Percentiles rank a stretch among this genome's conserved stretches.
These are phyloP conservation scores for Geotrypetes seraphini DNA, from an alignment of 2,797 vertebrate genomes.

Conservation along the genomic window DNA sequence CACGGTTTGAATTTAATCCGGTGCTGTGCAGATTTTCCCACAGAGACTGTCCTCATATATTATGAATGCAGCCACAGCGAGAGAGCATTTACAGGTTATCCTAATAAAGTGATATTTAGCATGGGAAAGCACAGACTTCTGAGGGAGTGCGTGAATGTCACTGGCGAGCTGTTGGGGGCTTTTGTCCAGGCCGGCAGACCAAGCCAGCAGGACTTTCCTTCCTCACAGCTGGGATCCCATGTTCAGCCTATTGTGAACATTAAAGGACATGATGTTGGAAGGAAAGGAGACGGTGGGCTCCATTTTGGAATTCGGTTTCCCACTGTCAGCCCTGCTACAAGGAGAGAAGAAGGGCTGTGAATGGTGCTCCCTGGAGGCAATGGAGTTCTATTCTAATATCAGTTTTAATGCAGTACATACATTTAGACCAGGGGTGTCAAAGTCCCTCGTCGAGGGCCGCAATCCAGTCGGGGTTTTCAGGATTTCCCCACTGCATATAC, in stretches of 20 bases:
- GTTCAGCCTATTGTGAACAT: neutral
- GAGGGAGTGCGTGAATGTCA: conserved; percentile 36
- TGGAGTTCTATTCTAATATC: no score
- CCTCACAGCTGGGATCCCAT: conserved; percentile 1
- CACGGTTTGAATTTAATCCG: no score
- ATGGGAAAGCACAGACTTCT: conserved; percentile 32
- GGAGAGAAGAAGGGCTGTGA: conserved; percentile 12
- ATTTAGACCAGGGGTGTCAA: no score
- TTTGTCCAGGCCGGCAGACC: neutral
- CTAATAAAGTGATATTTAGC: conserved; percentile 43
- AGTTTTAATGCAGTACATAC: no score
- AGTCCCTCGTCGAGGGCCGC: no score
- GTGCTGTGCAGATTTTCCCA: no score
- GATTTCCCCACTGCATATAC: no score
- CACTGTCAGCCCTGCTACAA: neutral
- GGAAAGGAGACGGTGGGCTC: neutral
- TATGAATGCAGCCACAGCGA: conserved; percentile 37
- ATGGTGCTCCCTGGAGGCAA: conserved; percentile 13
- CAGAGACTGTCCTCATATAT: no score
- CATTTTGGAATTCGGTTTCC: neutral
- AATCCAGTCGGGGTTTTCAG: no score
- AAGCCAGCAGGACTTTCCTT: conserved; percentile 3
- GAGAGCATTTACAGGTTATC: conserved; percentile 10
- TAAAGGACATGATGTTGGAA: neutral
- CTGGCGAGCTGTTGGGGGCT: conserved; percentile 22